Base-by-base conservation (phyloP, 2,888 invertebrate genomes). In the Ypsolopha scabrella region DNA sequence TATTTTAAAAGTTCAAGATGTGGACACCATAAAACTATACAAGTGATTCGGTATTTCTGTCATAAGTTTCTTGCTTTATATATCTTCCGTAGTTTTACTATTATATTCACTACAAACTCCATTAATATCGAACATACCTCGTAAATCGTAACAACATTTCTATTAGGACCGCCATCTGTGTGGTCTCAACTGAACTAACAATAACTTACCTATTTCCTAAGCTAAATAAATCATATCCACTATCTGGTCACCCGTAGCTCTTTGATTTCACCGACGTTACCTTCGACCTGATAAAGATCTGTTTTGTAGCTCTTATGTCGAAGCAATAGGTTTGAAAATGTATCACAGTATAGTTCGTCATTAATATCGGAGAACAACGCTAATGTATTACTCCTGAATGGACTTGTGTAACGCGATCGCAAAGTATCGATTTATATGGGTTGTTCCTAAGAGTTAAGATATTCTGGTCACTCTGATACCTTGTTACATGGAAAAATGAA, bases 261-360 rank as follows among this genome's bases (percentile, higher is more conserved):
- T 80, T 80, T 80, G 77, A 80, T 75, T 68, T 62, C 58, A 63
- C 75, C 81, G 81, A 69, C 56, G 57, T 78, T 81, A 83, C 83
- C 83, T 83, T 74, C 80, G 83, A 83, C 83, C 83, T 35, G 47
- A 38, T 6, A 13, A 10, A 24, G 7, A 6, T 13, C 4, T 13
- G 1, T 33, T 44, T 10, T 44, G 33, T 14, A 33, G 33, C 44
- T 14, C 10, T 24, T 43, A 24, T 4, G 24, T 24, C 24, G 2
- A 24, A 24, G 24, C 2, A 24, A 24, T 24, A 24, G 24, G 24
- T 24, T 24, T 24, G 24, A 24, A 24, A 24, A 24, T 24, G 4
- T 24, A 3, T 24, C 24, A 24, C 24, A 24, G 4, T 24, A 3
- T 24, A 24, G 24, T 24, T 24, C 61, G 62, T 68, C 68, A 76